Conservation (phyloP, 2,113 vertebrate genomes). For the Cricetomys ansorgei region DNA sequence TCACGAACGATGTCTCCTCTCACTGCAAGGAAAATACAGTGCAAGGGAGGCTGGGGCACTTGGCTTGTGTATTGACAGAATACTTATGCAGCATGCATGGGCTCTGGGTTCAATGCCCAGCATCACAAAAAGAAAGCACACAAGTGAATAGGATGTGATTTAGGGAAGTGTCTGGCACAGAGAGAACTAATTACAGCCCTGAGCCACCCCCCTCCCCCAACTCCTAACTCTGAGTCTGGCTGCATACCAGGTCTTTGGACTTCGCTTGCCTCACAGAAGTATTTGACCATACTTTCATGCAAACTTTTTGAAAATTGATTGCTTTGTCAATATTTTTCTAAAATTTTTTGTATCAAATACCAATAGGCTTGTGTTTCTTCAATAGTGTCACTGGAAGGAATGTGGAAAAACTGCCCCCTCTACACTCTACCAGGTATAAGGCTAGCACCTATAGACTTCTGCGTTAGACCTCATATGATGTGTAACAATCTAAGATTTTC, state of each 20-base stretch:
- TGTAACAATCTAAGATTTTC: background rate
- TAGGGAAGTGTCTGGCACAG: background rate
- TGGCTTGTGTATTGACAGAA: too few species aligned
- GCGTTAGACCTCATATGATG: background rate
- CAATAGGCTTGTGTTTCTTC: background rate
- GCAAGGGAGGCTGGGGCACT: background rate
- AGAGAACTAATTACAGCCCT: background rate
- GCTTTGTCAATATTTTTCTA: slow-evolving; percentile 6
- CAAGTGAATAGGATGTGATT: background rate
- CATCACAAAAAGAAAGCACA: background rate
- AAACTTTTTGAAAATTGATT: background rate
- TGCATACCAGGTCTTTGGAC: rapidly evolving
- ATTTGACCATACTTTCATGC: background rate
- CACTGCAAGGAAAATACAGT: background rate
- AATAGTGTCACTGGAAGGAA: background rate
- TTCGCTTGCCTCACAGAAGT: background rate
- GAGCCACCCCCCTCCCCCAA: rapidly evolving
- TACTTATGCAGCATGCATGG: background rate
- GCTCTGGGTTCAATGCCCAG: background rate
- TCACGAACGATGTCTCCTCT: background rate
- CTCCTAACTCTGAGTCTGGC: rapidly evolving
- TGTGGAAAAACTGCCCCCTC: background rate
- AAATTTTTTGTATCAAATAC: background rate
- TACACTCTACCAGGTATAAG: background rate
- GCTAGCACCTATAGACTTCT: background rate